A percentile compares a stretch with the other conserved stretches of the same genome.
Conservation (phyloP, 2,888 invertebrate genomes). For the Hetaerina titia region DNA sequence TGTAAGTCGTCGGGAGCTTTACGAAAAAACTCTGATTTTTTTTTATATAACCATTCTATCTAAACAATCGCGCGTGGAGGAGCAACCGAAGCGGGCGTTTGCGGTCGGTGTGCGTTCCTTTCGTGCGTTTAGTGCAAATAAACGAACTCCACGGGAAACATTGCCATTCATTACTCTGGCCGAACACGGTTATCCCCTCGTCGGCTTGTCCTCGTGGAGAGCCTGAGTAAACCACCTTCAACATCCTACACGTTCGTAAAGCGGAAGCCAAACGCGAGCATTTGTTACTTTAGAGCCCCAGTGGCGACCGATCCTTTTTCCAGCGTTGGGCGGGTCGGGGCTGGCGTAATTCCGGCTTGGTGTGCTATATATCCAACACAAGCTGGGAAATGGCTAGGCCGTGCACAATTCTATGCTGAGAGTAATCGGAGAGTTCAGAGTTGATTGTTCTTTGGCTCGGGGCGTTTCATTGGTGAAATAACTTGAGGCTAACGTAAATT, state of each 20-base stretch:
- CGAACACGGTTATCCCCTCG: neutral
- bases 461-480: too few species aligned
- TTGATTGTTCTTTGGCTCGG: too few species aligned
- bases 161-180: neutral
- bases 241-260: neutral
- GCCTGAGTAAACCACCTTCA: neutral
- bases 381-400: too few species aligned
- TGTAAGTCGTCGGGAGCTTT: too few species aligned
- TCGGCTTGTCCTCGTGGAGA: neutral
- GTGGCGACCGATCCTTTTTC: neutral
- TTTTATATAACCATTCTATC: neutral
- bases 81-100: neutral
- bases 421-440: too few species aligned
- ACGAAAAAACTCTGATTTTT: neutral
- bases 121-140: neutral
- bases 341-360: neutral
- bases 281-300: neutral
- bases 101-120: neutral
- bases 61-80: neutral
- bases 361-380: neutral
- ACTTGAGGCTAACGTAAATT: too few species aligned
- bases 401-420: too few species aligned
- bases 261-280: neutral
- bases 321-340: neutral
- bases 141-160: neutral